Percentiles rank a stretch among this genome's conserved stretches.
phyloP scores from a whole-genome alignment of 2,888 invertebrate genomes.

The Heliconius hortense region DNA sequence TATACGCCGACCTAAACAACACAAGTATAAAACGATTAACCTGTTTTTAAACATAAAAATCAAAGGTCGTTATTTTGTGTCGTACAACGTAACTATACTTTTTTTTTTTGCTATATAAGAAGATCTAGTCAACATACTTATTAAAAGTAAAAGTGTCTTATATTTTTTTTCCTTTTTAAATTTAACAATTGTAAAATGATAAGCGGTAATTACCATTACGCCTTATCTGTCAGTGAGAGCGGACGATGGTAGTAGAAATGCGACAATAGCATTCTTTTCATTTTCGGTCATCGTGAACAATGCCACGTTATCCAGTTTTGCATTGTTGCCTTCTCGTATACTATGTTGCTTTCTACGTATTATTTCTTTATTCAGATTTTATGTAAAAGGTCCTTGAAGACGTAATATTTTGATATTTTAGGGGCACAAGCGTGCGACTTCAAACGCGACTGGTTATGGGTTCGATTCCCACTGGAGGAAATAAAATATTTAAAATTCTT shows the following conservation, averaged over 20 bases:
- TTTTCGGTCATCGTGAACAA: conserved; percentile 34
- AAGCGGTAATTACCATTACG: conserved; percentile 22
- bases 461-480: too few relatives aligned
- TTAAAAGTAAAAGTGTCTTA: conserved; percentile 21
- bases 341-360: neutral
- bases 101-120: neutral
- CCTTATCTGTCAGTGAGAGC: conserved; percentile 35
- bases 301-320: conserved; percentile 31
- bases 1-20: neutral
- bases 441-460: too few relatives aligned
- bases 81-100: neutral
- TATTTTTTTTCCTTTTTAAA: conserved; percentile 4
- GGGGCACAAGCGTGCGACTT: too few relatives aligned
- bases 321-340: conserved; percentile 4
- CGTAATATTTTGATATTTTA: too few relatives aligned
- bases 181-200: conserved; percentile 27
- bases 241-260: conserved; percentile 22
- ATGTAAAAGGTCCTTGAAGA: too few relatives aligned
- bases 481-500: too few relatives aligned
- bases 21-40: conserved; percentile 7
- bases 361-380: neutral
- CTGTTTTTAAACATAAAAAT: conserved; percentile 7
- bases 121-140: conserved; percentile 2
- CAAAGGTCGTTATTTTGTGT: neutral
- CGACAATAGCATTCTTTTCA: conserved; percentile 33